phyloP scores from a whole-genome alignment of 2,888 invertebrate genomes.

The Ichneumon xanthorius region DNA sequence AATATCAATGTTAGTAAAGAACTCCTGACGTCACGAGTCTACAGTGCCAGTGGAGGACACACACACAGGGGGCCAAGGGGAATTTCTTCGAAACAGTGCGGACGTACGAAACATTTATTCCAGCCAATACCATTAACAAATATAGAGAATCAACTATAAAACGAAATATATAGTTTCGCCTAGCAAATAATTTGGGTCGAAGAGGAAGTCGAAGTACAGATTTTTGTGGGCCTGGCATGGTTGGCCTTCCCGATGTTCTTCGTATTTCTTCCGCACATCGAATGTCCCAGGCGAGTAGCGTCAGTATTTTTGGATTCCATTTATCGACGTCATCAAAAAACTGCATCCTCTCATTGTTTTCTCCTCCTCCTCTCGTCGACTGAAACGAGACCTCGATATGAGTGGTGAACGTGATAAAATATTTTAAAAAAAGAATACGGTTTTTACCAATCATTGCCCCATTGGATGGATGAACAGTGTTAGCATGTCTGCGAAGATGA shows the following conservation, averaged over 20 bases:
- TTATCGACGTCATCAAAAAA: neutral
- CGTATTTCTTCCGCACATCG: neutral
- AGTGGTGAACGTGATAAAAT: neutral
- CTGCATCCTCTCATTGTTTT: neutral
- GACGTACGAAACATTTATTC: slow-evolving; percentile 15
- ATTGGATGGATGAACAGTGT: slow-evolving; percentile 67
- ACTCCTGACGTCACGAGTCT: neutral
- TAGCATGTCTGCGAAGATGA: slow-evolving; percentile 81
- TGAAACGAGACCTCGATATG: neutral
- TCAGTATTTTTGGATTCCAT: neutral
- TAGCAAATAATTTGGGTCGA: neutral
- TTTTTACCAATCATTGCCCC: neutral
- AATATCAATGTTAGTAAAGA: slow-evolving; percentile 5
- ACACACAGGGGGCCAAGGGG: neutral
- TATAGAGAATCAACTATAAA: slow-evolving; percentile 6
- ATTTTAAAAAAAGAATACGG: neutral
- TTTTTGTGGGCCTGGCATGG: neutral
- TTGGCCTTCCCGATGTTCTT: neutral
- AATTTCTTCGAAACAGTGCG: neutral
- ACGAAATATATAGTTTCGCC: neutral
- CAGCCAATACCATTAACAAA: neutral
- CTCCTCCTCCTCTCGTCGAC: neutral
- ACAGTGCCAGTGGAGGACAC: neutral
- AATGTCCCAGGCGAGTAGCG: neutral
- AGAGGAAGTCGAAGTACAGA: neutral